phyloP scores from a whole-genome alignment of 2,888 invertebrate genomes.

The Oligia strigilis region DNA sequence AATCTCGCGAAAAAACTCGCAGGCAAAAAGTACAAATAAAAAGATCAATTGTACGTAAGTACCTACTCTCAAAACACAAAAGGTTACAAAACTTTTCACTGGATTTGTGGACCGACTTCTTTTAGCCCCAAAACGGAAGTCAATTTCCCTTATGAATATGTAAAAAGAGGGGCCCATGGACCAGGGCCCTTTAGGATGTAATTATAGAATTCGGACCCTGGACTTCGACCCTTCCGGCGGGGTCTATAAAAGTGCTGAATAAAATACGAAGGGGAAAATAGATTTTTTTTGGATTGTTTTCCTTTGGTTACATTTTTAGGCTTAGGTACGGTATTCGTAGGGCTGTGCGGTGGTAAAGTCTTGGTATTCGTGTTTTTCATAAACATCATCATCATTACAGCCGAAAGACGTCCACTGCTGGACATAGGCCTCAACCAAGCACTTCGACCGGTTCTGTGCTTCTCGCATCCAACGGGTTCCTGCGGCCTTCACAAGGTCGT shows the following conservation, averaged over 20 bases:
- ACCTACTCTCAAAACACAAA: constrained; percentile 34
- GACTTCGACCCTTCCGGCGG: constrained; percentile 61
- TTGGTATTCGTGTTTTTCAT: neutral
- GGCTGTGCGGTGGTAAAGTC: neutral
- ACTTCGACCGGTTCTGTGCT: too few species aligned
- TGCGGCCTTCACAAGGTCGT: too few species aligned
- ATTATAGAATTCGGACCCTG: constrained; percentile 65
- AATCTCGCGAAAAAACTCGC: neutral
- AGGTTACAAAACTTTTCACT: constrained; percentile 52
- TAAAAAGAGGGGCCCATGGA: constrained; percentile 58
- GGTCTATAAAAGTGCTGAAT: constrained; percentile 65
- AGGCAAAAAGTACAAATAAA: constrained; percentile 23
- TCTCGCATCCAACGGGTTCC: too few species aligned
- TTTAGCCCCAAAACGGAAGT: constrained; percentile 64
- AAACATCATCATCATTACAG: too few species aligned
- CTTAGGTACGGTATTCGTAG: neutral
- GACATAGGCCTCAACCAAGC: too few species aligned
- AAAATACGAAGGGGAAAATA: constrained; percentile 63
- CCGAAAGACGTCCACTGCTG: too few species aligned
- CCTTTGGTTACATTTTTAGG: constrained; percentile 11
- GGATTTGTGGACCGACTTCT: constrained; percentile 58
- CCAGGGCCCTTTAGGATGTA: constrained; percentile 65
- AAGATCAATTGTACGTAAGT: constrained; percentile 44
- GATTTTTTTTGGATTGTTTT: constrained; percentile 42
- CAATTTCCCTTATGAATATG: constrained; percentile 70